Evolutionary conservation across 2,888 invertebrate genomes (phyloP), one percentile per base, ranked within the genome.

Genomic region (Tribolium freemani): DNA sequence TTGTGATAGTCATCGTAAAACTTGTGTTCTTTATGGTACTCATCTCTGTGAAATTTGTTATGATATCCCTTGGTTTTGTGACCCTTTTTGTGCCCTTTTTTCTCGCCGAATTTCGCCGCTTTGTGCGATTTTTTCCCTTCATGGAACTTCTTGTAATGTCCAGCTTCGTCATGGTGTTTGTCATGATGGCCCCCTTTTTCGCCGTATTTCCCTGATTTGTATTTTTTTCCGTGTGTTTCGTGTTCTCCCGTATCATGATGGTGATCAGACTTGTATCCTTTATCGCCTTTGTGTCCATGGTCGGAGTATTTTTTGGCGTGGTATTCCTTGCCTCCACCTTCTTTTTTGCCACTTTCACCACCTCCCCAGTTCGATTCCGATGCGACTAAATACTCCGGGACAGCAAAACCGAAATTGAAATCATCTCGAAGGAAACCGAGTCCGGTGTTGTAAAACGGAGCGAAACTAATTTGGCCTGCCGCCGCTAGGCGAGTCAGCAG

Each of bases 11-110:
- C 92, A 78, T 93, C 93, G 86, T 93, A 93, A 88, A 93, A 93
- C 83, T 92, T 93, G 86, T 93, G 93, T 81, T 93, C 93, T 80
- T 92, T 93, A 83, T 93, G 91, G 86, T 91, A 93, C 83, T 94
- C 94, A 80, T 94, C 93, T 83, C 93, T 93, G 87, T 93, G 93
- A 85, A 93, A 92, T 78, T 92, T 93, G 86, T 94, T 93, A 87
- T 94, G 93, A 85, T 92, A 93, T 0, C 93, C 93, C 84, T 92
- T 93, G 1, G 92, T 93, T 83, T 93, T 93, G 81, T 93, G 93
- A 3, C 93, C 93, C 79, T 92, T 92, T 82, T 93, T 93, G 83
- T 93, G 93, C 0, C 92, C 93, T 76, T 93, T 92, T 82, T 93
- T 93, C 84, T 93, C 93, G 0, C 90, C 92, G 74, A 92, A 93